Evolutionary conservation across 2,113 vertebrate species (phyloP), one percentile per base, ranked within the genome.

Genomic region (Lutjanus erythropterus): DNA sequence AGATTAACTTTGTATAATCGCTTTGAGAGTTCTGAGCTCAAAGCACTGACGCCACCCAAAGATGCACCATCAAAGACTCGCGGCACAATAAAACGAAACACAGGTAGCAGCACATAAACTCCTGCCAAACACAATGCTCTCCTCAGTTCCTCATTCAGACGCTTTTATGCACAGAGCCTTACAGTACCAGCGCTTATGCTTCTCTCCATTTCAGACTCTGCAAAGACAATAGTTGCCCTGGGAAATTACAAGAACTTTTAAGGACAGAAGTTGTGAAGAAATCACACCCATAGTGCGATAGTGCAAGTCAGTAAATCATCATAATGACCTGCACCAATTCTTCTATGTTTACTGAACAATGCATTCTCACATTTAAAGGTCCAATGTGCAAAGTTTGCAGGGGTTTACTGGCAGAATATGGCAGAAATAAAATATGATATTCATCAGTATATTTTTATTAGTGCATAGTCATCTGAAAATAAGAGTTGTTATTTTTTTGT

Each of bases 1-100:
- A 91, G 91, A 94, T 93, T 92, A 90, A 90, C 61, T 92, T 83
- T 86, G 61, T 61, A 81, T 93, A 93, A 91, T 91, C 86, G 52
- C 80, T 83, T 85, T 71, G 85, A 70, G 82, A 87, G 90, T 89
- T 89, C 80, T 68, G 61, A 78, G 49, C 39, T 83, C 78, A 89
- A 88, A 88, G 73, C 80, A 47, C 81, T n/a, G 71, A 72, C 31
- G 53, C 39, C 56, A 49, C 12, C 29, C 49, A 78, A 80, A 75
- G 44, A 75, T 9, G 33, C 7, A 0, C 14, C 42, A 62, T 55
- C 33, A 81, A 52, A 82, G 33, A 56, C 31, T 33, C 21, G 31
- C 2, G 7, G 11, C 15, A 70, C 16, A 67, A 52, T 46, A 52
- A 61, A 69, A 71, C 60, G 29, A 62, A 78, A 64, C 35, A 56